These are phyloP conservation scores for Holacanthella duospinosa DNA, from an alignment of 2,888 invertebrate genomes.

Conservation along the genomic window DNA sequence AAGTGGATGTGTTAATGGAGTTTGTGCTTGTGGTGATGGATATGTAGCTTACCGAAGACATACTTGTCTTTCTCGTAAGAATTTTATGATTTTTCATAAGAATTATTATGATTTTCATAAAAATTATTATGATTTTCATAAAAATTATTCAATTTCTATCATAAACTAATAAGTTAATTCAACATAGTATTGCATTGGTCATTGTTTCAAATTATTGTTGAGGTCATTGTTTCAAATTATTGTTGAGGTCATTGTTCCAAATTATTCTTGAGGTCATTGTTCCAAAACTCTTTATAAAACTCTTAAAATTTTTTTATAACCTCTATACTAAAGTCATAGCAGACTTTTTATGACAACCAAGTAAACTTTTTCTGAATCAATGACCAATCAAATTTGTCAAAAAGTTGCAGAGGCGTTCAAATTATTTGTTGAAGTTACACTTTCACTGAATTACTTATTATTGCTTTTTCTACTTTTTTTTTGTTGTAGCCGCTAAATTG, in stretches of 20 bases:
- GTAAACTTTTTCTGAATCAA: background rate
- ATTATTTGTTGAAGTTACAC: background rate
- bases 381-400: background rate
- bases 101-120: too few relatives aligned
- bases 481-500: slow-evolving; percentile 69
- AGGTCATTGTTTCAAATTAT: too few relatives aligned
- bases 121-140: too few relatives aligned
- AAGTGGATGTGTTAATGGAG: slow-evolving; percentile 71
- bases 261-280: background rate
- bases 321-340: background rate
- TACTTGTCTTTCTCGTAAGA: slow-evolving; percentile 80
- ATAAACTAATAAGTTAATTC: too few relatives aligned
- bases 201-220: background rate
- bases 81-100: too few relatives aligned
- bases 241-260: too few relatives aligned
- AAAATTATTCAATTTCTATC: too few relatives aligned
- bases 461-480: too few relatives aligned
- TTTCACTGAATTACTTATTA: slow-evolving; percentile 8
- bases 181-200: slow-evolving; percentile 3
- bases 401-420: background rate
- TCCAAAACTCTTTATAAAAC: background rate
- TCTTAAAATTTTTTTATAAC: background rate
- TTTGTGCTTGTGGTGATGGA: slow-evolving; percentile 60
- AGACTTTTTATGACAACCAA: background rate
- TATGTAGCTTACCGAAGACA: slow-evolving; percentile 71